Conservation (phyloP, 2,797 vertebrate genomes). For the Lithobates pipiens region DNA sequence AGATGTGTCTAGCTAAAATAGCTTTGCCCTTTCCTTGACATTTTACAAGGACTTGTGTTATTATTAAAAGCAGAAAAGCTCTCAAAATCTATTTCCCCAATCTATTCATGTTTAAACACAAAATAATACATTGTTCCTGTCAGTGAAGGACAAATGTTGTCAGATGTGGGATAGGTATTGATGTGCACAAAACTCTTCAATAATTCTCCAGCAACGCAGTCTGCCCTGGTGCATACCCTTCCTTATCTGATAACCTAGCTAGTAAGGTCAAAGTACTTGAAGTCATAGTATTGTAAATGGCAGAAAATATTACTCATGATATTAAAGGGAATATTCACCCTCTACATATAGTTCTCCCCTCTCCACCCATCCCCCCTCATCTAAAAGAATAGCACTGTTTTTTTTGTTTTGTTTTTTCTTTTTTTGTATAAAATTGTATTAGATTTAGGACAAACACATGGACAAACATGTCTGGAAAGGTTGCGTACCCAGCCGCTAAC, state of each 20-base stretch:
- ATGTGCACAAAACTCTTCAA: constrained; percentile 9
- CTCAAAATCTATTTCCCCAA: constrained; percentile 1
- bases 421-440: too few species aligned
- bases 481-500: too few species aligned
- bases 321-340: too few species aligned
- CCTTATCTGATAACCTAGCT: not conserved
- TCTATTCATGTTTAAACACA: not conserved
- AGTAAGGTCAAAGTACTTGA: too few species aligned
- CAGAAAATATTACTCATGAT: too few species aligned
- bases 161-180: not conserved
- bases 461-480: too few species aligned
- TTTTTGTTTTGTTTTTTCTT: too few species aligned
- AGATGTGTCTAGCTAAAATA: not conserved
- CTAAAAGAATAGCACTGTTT: too few species aligned
- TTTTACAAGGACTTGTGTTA: not conserved
- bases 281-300: too few species aligned
- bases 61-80: constrained; percentile 8
- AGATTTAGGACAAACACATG: too few species aligned
- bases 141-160: constrained; percentile 28
- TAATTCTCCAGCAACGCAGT: not conserved
- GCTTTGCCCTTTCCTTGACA: constrained; percentile 15
- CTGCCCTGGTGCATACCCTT: not conserved
- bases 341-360: too few species aligned
- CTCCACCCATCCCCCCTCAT: too few species aligned
- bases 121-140: constrained; percentile 16